Base-by-base conservation (phyloP, 2,888 invertebrate genomes). In the Tetranychus piercei region DNA sequence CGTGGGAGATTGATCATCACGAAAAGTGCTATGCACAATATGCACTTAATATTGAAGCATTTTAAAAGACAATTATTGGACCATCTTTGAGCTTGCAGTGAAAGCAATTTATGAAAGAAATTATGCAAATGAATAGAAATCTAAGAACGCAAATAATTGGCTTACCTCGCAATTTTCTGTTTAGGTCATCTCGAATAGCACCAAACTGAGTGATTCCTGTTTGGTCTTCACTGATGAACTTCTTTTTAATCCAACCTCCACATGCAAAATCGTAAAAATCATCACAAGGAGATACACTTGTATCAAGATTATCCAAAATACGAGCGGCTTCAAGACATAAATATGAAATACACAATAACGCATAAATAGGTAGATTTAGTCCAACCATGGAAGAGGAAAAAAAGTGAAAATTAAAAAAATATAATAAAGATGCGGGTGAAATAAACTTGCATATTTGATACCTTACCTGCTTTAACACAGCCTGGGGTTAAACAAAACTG, bases 251-350 rank as follows among this genome's bases (percentile, higher is more conserved):
- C 82, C 90, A 91, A 15, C 87, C 87, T 3, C 90, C 90, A 80
- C 91, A 91, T 0, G 90, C 87, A 80, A 89, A 90, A 79, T 88
- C 85, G 81, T 90, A 91, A 82, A 91, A 91, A 81, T 91, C 89
- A 79, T 90, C 89, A 81, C 91, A 91, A 0, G 91, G 90, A 77
- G 90, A 88, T 45, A 23, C 34, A 23, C 34, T 69, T 69, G 20
- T 11, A 69, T 69, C 69, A 20, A 69, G 3, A 69, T 23, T 69
- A 11, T 69, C 69, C 69, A 69, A 69, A 11, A 69, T 69, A 20
- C 69, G 69, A 22, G 69, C 69, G 11, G 69, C 69, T 69, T 22
- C 22, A 73, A 65, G 18, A 11, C 1, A 73, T 6, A 1, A 6
- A 3, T 7, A 69, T 23, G 69, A 69, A 23, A 69, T 22, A 23